Percentiles rank a stretch among this genome's conserved stretches.
Conservation (phyloP, 2,797 vertebrate species). For the Champsocephalus gunnari region DNA sequence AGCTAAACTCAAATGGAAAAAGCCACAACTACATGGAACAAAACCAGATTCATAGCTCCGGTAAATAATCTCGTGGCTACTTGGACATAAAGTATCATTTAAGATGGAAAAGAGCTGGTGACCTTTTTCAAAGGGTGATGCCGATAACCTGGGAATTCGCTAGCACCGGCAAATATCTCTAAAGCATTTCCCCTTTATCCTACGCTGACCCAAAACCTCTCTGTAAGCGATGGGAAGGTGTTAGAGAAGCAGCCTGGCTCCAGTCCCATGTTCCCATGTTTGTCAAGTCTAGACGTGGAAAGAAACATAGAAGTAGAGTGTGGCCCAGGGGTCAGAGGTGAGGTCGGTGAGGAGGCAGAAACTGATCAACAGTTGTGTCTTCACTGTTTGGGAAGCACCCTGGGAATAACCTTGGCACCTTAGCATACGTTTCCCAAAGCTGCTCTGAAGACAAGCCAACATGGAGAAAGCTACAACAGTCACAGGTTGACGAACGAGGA, state of each 20-base stretch:
- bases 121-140: background rate
- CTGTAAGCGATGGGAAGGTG: slow-evolving; percentile 21
- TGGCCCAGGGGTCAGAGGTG: slow-evolving; percentile 68
- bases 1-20: background rate
- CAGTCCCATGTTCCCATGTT: slow-evolving; percentile 63
- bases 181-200: background rate
- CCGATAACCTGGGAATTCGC: background rate
- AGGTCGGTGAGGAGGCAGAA: slow-evolving; percentile 48
- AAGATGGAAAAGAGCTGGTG: background rate
- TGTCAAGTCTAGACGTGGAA: slow-evolving; percentile 78
- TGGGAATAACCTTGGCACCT: slow-evolving; percentile 40
- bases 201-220: background rate
- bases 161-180: background rate
- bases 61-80: background rate
- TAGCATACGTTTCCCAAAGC: slow-evolving; percentile 58
- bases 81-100: background rate
- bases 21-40: background rate
- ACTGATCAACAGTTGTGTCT: slow-evolving; percentile 67
- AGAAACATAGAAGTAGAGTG: slow-evolving; percentile 27
- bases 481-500: slow-evolving; percentile 33
- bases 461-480: slow-evolving; percentile 50
- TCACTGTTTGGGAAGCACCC: slow-evolving; percentile 59
- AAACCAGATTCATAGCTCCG: background rate
- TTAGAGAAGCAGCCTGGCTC: slow-evolving; percentile 38
- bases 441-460: slow-evolving; percentile 57